Evolutionary conservation across 2,888 invertebrate species (phyloP).

Genomic region (Poecilobothrus nobilitatus): DNA sequence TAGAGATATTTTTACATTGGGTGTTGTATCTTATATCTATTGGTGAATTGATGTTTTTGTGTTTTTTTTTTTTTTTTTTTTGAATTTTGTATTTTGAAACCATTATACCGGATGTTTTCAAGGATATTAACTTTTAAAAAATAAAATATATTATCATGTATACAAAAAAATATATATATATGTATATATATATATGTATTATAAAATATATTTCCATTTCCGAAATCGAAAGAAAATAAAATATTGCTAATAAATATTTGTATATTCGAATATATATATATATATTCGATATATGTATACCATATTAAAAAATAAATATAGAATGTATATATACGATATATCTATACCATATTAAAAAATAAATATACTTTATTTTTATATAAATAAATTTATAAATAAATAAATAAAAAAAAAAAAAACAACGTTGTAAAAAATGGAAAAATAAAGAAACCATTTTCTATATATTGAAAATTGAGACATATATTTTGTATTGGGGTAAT

Average conservation of each 20-base stretch:
- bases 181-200: too few relatives aligned
- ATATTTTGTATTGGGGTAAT: neutral
- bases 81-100: neutral
- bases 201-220: neutral
- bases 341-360: too few relatives aligned
- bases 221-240: neutral
- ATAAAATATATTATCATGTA: neutral
- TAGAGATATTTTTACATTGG: too few relatives aligned
- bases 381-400: neutral
- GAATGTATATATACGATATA: too few relatives aligned
- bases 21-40: too few relatives aligned
- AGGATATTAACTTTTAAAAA: slow-evolving; percentile 17
- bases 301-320: neutral
- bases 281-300: too few relatives aligned
- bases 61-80: neutral
- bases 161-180: neutral
- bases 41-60: too few relatives aligned
- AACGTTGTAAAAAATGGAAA: neutral
- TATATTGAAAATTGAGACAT: slow-evolving; percentile 2
- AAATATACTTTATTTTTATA: slow-evolving; percentile 1
- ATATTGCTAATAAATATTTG: neutral
- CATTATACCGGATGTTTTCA: slow-evolving; percentile 14
- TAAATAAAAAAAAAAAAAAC: neutral
- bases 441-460: neutral
- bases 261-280: neutral